These are phyloP conservation scores for Orgyia antiqua DNA, from an alignment of 2,888 invertebrate genomes.

Conservation along the genomic window DNA sequence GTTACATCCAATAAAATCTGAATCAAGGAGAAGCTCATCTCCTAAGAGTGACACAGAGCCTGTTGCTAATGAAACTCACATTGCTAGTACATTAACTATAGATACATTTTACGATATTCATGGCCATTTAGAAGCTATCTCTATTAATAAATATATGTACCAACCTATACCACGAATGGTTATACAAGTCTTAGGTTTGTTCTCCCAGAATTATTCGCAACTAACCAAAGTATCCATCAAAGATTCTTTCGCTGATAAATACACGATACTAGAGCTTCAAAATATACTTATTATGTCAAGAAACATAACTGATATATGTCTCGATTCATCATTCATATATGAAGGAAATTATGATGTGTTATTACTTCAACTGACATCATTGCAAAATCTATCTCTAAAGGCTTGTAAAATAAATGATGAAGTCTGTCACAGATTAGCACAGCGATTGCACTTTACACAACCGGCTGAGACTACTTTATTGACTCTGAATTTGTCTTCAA, in stretches of 20 bases:
- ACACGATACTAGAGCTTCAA: slow-evolving; percentile 37
- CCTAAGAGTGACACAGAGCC: too few species aligned
- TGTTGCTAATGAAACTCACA: too few species aligned
- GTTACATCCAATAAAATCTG: too few species aligned
- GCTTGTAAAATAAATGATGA: slow-evolving; percentile 43
- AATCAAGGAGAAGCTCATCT: too few species aligned
- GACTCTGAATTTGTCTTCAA: slow-evolving; percentile 11
- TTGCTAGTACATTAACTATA: slow-evolving; percentile 20
- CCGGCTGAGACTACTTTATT: slow-evolving; percentile 33
- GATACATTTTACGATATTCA: slow-evolving; percentile 32
- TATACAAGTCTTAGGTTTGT: slow-evolving; percentile 34
- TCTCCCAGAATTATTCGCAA: slow-evolving; percentile 27
- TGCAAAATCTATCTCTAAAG: slow-evolving; percentile 38
- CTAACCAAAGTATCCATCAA: slow-evolving; percentile 35
- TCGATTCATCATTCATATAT: slow-evolving; percentile 36
- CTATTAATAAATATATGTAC: slow-evolving; percentile 19
- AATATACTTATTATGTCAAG: slow-evolving; percentile 33
- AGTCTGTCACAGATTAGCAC: slow-evolving; percentile 34
- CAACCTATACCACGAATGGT: slow-evolving; percentile 29
- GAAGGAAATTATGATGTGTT: slow-evolving; percentile 36
- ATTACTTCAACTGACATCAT: slow-evolving; percentile 22
- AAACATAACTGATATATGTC: slow-evolving; percentile 37
- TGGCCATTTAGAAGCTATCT: slow-evolving; percentile 36
- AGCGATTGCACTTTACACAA: slow-evolving; percentile 26
- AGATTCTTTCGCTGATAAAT: slow-evolving; percentile 30